Evolutionary conservation across 2,888 invertebrate species (phyloP).

Genomic region (Chalcis sispes): DNA sequence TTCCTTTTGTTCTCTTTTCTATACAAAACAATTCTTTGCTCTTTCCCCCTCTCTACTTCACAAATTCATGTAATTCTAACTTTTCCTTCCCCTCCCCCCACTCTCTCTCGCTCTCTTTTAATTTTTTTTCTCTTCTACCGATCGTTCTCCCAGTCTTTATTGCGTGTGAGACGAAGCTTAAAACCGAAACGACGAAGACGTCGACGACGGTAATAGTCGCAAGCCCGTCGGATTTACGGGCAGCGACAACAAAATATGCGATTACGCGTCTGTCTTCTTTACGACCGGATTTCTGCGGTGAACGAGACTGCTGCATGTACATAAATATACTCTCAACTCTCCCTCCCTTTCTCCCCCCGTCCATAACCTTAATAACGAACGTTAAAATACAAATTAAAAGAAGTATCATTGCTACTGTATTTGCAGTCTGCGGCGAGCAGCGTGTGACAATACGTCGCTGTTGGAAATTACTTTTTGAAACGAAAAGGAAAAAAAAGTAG

Average conservation of each 20-base stretch:
- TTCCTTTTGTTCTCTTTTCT: background rate
- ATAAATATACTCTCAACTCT: background rate
- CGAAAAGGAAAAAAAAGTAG: no score
- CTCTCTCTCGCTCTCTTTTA: background rate
- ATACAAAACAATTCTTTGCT: no score
- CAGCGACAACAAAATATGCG: constrained; percentile 46
- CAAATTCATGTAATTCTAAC: constrained; percentile 34
- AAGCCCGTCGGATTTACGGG: constrained; percentile 9
- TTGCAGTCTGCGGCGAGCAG: no score
- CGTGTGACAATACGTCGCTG: no score
- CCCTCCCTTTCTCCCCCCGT: background rate
- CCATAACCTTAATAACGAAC: constrained; percentile 30
- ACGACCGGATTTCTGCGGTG: constrained; percentile 53
- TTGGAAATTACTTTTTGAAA: constrained; percentile 5
- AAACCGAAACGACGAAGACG: constrained; percentile 31
- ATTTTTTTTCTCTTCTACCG: background rate
- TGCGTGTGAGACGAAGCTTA: constrained; percentile 39
- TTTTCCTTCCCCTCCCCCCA: background rate
- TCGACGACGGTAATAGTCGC: background rate
- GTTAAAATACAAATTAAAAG: constrained; percentile 36
- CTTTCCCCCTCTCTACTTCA: background rate
- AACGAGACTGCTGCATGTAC: constrained; percentile 23
- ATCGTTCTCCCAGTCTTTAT: constrained; percentile 37
- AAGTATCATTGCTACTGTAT: constrained; percentile 13
- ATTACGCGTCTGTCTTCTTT: constrained; percentile 50